These are phyloP conservation scores for Gracilinanus agilis DNA, from an alignment of 2,113 vertebrate genomes.

Conservation along the genomic window DNA sequence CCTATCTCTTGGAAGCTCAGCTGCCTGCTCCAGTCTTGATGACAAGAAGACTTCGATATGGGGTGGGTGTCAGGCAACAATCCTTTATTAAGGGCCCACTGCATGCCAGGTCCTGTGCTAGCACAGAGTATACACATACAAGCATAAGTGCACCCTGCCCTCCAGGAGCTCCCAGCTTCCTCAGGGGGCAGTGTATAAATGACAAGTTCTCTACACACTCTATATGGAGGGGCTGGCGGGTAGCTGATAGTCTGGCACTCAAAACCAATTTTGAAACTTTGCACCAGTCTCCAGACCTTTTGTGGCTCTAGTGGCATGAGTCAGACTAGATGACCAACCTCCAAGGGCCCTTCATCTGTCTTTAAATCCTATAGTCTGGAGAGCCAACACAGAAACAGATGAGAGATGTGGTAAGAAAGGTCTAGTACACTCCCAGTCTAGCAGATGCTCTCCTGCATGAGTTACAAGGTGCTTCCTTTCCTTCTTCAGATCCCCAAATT, in stretches of 20 bases:
- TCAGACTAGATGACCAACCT: background rate
- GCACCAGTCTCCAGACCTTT: too few relatives aligned
- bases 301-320: background rate
- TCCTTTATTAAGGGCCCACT: background rate
- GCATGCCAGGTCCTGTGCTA: background rate
- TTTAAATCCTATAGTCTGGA: background rate
- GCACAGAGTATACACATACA: background rate
- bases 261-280: background rate
- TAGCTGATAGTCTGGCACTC: background rate
- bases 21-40: background rate
- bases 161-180: background rate
- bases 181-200: background rate
- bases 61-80: background rate
- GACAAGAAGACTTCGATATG: background rate
- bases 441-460: slow-evolving; percentile 35
- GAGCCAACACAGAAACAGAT: background rate
- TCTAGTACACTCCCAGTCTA: slow-evolving; percentile 19
- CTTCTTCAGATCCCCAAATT: slow-evolving; percentile 91
- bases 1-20: background rate
- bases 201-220: background rate
- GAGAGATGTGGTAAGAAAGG: background rate
- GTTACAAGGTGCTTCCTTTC: slow-evolving; percentile 61
- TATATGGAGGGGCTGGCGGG: background rate
- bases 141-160: background rate
- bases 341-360: background rate